Evolutionary conservation across 2,113 vertebrate species (phyloP), one percentile per base, ranked within the genome.

Genomic region (Petaurus breviceps): DNA sequence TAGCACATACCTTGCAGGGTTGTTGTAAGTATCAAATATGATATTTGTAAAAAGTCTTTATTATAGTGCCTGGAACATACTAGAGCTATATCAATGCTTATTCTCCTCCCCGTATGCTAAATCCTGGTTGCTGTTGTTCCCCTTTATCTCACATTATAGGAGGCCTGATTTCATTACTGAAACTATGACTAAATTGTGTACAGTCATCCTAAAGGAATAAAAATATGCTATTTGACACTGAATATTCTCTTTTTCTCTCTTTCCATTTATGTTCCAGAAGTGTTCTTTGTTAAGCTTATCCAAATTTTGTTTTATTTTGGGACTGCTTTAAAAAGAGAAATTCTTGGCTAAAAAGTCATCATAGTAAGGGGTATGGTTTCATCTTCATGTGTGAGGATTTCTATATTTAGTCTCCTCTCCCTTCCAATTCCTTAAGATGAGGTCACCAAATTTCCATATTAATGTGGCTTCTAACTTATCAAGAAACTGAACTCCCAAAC

Each of bases 261-360:
- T 97, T 51, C 53, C 93, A 94, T 94, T 97, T 91, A 55, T 92
- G 23, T 95, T 96, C 46, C 54, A 95, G 84, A 96, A 96, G 49
- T 12, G 93, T 51, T 51, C 90, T 96, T 94, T 98, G 94, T 92
- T 94, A 94, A 2, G 0, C n/a, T 95, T 90, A 92, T 94, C 53
- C 77, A 97, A 96, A 51, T 61, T 96, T 89, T 93, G 43, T 94
- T 97, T 97, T 97, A 97, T 96, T 97, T 97, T 96, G 95, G 43
- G 93, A 97, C 94, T 92, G 54, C 84, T 96, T 98, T 96, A 95
- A 96, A 97, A 97, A 95, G 61, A 1, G 93, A 98, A 96, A 96
- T 92, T 57, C 90, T 92, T 97, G 84, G 84, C 84, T 92, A 37
- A 95, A 95, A n/a, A 90, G 9, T 91, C 91, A 93, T 3, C 92